phyloP scores from a whole-genome alignment of 1,140 invertebrate genomes.

The Drosophila repleta region DNA sequence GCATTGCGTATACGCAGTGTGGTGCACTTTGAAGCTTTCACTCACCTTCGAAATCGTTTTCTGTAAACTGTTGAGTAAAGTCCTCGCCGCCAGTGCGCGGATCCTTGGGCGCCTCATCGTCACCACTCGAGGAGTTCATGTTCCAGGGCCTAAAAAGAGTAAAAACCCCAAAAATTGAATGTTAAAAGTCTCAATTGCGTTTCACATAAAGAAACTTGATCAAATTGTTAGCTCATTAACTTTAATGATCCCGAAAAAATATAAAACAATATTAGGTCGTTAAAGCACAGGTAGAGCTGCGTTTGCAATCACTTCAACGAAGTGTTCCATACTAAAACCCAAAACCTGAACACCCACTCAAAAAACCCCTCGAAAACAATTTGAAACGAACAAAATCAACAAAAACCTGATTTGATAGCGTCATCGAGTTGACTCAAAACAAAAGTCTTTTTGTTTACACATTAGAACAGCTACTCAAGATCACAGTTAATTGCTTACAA shows the following conservation, averaged over 20 bases:
- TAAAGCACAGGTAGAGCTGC: neutral
- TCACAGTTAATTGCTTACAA: constrained; percentile 9
- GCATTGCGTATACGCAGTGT: constrained; percentile 41
- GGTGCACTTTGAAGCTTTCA: constrained; percentile 6
- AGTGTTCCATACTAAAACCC: neutral
- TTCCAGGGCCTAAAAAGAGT: constrained; percentile 85
- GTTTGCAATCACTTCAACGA: constrained; percentile 42
- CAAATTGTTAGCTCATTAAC: neutral
- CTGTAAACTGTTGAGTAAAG: constrained; percentile 91
- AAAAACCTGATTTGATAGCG: constrained; percentile 14
- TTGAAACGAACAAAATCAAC: neutral
- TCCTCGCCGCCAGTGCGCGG: constrained; percentile 89
- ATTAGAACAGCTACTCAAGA: constrained; percentile 24
- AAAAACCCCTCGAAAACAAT: constrained; percentile 3
- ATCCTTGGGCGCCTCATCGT: constrained; percentile 92
- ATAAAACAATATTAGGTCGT: neutral
- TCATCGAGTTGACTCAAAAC: constrained; percentile 22
- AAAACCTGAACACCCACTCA: constrained; percentile 19
- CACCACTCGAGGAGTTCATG: constrained; percentile 86
- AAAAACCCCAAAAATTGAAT: constrained; percentile 25
- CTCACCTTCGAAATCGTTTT: constrained; percentile 94
- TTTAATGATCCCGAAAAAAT: neutral
- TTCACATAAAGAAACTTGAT: neutral
- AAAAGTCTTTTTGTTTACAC: constrained; percentile 1
- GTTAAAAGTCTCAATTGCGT: constrained; percentile 2